Conservation (phyloP, 2,113 vertebrate species). For the Vulpes vulpes region DNA sequence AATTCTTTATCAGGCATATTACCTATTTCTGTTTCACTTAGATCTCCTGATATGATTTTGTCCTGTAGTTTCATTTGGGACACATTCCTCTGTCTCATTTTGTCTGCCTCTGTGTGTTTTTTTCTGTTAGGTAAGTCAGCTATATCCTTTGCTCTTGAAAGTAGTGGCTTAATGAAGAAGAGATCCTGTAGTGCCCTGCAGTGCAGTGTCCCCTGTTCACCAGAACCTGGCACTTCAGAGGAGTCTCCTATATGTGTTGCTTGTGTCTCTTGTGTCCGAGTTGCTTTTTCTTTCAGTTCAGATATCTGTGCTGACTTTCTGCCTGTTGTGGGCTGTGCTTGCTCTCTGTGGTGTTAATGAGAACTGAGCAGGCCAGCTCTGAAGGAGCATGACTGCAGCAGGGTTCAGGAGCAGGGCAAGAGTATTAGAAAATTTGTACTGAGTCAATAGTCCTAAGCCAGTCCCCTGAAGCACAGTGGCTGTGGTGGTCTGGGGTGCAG, state of each 20-base stretch:
- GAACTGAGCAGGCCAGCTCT: neutral
- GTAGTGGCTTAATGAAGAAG: neutral
- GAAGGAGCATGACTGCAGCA: neutral
- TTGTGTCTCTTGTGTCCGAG: neutral
- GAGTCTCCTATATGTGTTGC: neutral
- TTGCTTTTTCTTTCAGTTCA: neutral
- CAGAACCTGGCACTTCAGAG: neutral
- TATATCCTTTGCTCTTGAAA: neutral
- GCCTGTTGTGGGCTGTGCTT: neutral
- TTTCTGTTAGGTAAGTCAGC: neutral
- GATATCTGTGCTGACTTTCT: neutral
- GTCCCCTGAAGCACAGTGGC: neutral
- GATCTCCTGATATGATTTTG: neutral
- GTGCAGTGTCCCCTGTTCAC: neutral
- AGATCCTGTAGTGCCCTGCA: neutral
- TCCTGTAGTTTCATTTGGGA: neutral
- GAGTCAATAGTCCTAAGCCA: neutral
- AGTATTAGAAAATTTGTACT: neutral
- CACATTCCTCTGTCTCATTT: neutral
- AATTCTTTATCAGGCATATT: neutral
- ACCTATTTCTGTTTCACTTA: neutral
- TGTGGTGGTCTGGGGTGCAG: neutral
- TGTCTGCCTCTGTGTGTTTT: neutral
- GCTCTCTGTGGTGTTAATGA: neutral
- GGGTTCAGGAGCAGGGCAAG: neutral